phyloP scores from a whole-genome alignment of 64 coral and sea anemone genomes.

The Porites australiensis region DNA sequence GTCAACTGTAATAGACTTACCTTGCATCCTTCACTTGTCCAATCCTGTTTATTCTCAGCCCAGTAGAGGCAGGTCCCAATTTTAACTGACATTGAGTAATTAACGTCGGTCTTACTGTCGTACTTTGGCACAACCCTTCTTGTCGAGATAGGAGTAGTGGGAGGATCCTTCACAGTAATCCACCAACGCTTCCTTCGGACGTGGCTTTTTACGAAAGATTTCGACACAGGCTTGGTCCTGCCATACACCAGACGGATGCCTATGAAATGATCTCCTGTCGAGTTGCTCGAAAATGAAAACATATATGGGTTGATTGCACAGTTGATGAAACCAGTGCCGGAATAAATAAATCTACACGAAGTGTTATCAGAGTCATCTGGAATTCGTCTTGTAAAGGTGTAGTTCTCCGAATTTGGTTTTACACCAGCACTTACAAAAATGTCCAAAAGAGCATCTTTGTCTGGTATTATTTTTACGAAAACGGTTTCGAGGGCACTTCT shows the following conservation, averaged over 20 bases:
- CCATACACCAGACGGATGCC: neutral
- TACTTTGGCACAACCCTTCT: slow-evolving; percentile 5
- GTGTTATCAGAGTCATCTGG: neutral
- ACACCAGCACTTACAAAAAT: slow-evolving; percentile 6
- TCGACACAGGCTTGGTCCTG: neutral
- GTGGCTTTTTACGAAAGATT: neutral
- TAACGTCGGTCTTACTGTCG: slow-evolving; percentile 3
- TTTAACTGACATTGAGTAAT: slow-evolving; percentile 19
- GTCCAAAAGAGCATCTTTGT: neutral
- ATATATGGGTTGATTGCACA: neutral
- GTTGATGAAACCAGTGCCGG: neutral
- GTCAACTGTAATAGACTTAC: neutral
- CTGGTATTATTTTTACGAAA: neutral
- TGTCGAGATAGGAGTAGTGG: slow-evolving; percentile 38
- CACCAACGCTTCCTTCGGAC: slow-evolving; percentile 41
- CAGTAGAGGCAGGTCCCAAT: slow-evolving; percentile 55
- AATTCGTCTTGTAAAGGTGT: neutral
- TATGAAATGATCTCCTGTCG: slow-evolving; percentile 8
- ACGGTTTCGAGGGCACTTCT: neutral
- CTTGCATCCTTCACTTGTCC: slow-evolving; percentile 58
- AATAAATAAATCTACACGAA: neutral
- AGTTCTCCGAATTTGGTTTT: neutral
- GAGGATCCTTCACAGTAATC: slow-evolving; percentile 43
- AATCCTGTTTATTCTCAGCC: slow-evolving; percentile 20
- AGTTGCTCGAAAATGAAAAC: neutral